Percentiles rank a stretch among this genome's conserved stretches.
phyloP scores from a whole-genome alignment of 2,797 vertebrate genomes.

The Zalophus californianus region DNA sequence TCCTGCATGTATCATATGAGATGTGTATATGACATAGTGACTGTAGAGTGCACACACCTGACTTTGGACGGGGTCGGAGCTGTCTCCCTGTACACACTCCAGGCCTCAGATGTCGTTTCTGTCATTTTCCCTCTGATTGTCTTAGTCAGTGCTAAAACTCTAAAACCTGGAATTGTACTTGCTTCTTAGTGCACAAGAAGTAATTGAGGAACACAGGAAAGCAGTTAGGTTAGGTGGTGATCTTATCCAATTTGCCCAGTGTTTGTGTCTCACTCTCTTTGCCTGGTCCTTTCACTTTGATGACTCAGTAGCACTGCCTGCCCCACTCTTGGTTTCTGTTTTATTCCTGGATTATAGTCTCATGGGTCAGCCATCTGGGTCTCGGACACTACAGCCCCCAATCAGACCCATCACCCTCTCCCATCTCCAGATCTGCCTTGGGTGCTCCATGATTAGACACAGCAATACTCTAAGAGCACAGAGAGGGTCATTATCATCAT shows the following conservation, averaged over 20 bases:
- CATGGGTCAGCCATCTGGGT: not conserved
- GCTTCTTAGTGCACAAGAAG: not conserved
- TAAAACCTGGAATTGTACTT: not conserved
- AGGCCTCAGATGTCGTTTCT: not conserved
- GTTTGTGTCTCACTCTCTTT: not conserved
- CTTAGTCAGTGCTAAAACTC: not conserved
- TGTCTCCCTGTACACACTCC: not conserved
- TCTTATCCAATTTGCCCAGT: not conserved
- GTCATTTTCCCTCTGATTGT: too few species aligned
- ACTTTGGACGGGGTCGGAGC: not conserved
- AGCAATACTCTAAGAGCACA: not conserved
- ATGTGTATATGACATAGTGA: not conserved
- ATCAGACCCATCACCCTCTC: not conserved
- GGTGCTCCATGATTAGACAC: too few species aligned
- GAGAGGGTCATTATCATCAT: too few species aligned
- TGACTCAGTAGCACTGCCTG: not conserved
- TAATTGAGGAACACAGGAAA: not conserved
- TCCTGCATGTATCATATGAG: not conserved
- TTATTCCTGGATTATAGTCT: not conserved
- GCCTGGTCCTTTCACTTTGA: not conserved
- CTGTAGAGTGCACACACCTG: accelerated
- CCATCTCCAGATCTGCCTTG: not conserved
- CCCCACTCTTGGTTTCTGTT: not conserved
- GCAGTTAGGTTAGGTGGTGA: not conserved
- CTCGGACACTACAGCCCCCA: not conserved